phyloP scores from a whole-genome alignment of 2,888 invertebrate species.

The Tyria jacobaeae region DNA sequence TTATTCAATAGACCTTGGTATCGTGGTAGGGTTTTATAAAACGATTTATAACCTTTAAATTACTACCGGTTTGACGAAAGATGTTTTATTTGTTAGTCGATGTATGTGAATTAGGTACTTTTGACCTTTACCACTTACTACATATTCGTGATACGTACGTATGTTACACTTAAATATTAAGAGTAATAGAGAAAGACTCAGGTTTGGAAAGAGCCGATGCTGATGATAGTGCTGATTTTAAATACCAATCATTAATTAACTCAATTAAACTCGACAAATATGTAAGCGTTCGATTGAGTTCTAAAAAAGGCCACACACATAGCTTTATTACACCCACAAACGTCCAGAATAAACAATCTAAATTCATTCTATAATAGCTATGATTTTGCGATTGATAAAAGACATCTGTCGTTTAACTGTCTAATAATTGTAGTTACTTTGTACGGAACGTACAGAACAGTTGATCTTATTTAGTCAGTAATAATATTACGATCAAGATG shows the following conservation, averaged over 20 bases:
- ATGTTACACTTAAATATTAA: too few species aligned
- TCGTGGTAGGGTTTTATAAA: conserved; percentile 14
- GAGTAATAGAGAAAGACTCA: background rate
- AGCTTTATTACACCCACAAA: too few species aligned
- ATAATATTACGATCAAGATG: conserved; percentile 2
- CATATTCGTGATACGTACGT: background rate
- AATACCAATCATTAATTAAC: too few species aligned
- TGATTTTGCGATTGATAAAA: background rate
- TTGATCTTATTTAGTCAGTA: background rate
- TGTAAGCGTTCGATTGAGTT: too few species aligned
- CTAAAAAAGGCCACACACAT: too few species aligned
- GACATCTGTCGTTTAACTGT: background rate
- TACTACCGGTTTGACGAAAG: background rate
- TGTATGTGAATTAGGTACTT: background rate
- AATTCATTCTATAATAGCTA: background rate
- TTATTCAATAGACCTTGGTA: conserved; percentile 26
- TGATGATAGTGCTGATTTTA: too few species aligned
- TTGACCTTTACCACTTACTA: background rate
- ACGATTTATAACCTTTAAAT: conserved; percentile 7
- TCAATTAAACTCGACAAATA: too few species aligned
- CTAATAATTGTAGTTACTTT: background rate
- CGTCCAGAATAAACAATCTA: too few species aligned
- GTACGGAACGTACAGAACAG: background rate
- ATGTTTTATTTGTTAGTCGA: background rate
- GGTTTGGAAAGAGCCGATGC: background rate